A percentile compares a stretch with the other conserved stretches of the same genome.
Conservation (phyloP, 2,888 invertebrate species). For the Latheticus oryzae region DNA sequence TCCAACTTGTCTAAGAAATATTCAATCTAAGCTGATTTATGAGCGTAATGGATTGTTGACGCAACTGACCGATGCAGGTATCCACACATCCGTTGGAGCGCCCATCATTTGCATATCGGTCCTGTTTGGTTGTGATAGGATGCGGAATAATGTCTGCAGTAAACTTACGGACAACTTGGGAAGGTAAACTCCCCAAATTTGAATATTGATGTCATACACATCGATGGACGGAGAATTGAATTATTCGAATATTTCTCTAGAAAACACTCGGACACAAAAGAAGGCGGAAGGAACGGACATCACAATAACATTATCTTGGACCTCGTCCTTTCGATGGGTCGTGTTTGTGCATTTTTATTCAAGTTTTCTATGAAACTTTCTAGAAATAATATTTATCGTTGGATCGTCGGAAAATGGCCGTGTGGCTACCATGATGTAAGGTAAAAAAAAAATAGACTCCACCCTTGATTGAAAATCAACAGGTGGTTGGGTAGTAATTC, state of each 20-base stretch:
- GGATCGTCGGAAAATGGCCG: no score
- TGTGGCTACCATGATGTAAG: no score
- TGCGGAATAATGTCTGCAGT: conserved; percentile 59
- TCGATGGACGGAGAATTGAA: conserved; percentile 53
- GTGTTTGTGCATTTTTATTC: conserved; percentile 62
- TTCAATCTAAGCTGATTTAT: background rate
- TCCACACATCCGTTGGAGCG: conserved; percentile 55
- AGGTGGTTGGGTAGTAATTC: no score
- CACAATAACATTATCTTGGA: conserved; percentile 46
- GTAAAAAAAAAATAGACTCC: no score
- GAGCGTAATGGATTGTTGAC: conserved; percentile 65
- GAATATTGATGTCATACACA: conserved; percentile 62
- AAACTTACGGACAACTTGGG: conserved; percentile 59
- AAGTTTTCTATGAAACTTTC: conserved; percentile 59
- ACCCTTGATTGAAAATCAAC: no score
- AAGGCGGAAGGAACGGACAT: conserved; percentile 41
- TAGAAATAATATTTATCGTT: conserved; percentile 63
- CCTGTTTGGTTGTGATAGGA: conserved; percentile 64
- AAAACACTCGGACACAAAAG: conserved; percentile 55
- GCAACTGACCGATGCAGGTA: conserved; percentile 66
- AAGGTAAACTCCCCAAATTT: conserved; percentile 62
- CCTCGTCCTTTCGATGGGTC: conserved; percentile 48
- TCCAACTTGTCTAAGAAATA: conserved; percentile 27
- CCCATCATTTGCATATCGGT: conserved; percentile 63
- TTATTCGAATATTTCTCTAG: conserved; percentile 56